phyloP scores from a whole-genome alignment of 2,113 vertebrate species.

The Morone chrysops region DNA sequence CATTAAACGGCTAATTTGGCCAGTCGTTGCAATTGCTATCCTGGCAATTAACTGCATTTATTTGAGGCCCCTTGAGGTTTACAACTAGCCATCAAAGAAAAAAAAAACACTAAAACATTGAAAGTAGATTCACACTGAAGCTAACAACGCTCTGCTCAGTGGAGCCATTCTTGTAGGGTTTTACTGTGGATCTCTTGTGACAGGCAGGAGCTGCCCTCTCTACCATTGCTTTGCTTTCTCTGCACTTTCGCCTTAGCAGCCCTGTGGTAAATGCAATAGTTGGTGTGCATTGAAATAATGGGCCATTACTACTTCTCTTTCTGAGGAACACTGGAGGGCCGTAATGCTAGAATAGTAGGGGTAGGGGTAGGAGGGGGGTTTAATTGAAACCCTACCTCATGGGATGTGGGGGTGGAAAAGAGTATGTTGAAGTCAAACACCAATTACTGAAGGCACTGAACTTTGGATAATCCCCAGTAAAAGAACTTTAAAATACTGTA shows the following conservation, averaged over 20 bases:
- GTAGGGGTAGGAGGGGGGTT: slow-evolving; percentile 1
- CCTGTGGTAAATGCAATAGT: slow-evolving; percentile 29
- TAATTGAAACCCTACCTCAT: slow-evolving; percentile 54
- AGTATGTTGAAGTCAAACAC: slow-evolving; percentile 72
- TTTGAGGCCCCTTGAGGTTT: slow-evolving; percentile 45
- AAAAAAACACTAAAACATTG: slow-evolving; percentile 6
- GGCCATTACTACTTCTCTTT: slow-evolving; percentile 57
- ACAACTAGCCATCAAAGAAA: slow-evolving; percentile 50
- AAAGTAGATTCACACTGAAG: slow-evolving; percentile 39
- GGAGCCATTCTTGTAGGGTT: slow-evolving; percentile 2
- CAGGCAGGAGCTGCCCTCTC: slow-evolving; percentile 14
- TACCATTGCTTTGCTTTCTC: slow-evolving; percentile 44
- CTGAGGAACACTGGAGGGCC: slow-evolving; percentile 42
- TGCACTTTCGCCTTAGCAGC: slow-evolving; percentile 43
- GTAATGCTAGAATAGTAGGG: slow-evolving; percentile 50
- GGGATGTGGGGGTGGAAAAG: slow-evolving; percentile 63
- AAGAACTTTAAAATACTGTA: slow-evolving; percentile 12
- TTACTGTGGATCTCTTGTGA: slow-evolving; percentile 37
- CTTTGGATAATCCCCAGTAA: slow-evolving; percentile 51
- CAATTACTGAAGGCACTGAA: slow-evolving; percentile 72
- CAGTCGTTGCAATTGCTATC: slow-evolving; percentile 59
- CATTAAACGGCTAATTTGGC: slow-evolving; percentile 63
- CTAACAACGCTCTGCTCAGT: slow-evolving; percentile 38
- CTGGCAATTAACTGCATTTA: slow-evolving; percentile 64
- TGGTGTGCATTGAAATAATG: slow-evolving; percentile 64